These are phyloP conservation scores for Andrena minutula DNA, from an alignment of 2,888 invertebrate species.

Conservation along the genomic window DNA sequence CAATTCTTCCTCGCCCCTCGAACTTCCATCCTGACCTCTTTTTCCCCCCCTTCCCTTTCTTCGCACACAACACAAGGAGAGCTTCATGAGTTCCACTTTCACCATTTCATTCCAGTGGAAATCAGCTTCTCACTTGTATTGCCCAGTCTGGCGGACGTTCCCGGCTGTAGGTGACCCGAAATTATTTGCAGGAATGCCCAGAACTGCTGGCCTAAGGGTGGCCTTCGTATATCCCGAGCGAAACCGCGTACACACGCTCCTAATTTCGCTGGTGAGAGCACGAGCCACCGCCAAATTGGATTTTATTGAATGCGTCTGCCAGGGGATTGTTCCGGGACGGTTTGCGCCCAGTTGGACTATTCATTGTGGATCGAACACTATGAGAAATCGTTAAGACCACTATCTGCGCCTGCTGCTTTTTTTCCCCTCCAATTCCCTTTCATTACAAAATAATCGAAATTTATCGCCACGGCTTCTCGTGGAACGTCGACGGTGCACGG, in stretches of 20 bases:
- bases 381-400: slow-evolving; percentile 44
- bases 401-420: not conserved
- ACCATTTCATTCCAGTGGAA: slow-evolving; percentile 51
- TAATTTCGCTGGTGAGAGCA: slow-evolving; percentile 65
- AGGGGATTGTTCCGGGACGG: slow-evolving; percentile 44
- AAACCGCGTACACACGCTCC: slow-evolving; percentile 61
- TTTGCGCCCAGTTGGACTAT: slow-evolving; percentile 28
- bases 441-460: not conserved
- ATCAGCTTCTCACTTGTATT: slow-evolving; percentile 45
- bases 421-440: not conserved
- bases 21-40: slow-evolving; percentile 7
- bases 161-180: slow-evolving; percentile 53
- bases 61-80: slow-evolving; percentile 5
- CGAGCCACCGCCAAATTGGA: slow-evolving; percentile 68
- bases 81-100: slow-evolving; percentile 44
- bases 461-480: not conserved
- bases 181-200: slow-evolving; percentile 71
- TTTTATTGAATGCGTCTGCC: slow-evolving; percentile 73
- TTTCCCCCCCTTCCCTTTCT: slow-evolving; percentile 10
- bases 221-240: slow-evolving; percentile 45
- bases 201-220: slow-evolving; percentile 63
- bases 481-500: no score
- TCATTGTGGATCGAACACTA: slow-evolving; percentile 46
- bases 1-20: not conserved
- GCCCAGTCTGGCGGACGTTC: slow-evolving; percentile 43